These are phyloP conservation scores for Chironomus tentans DNA, from an alignment of 2,888 invertebrate genomes.

Conservation along the genomic window DNA sequence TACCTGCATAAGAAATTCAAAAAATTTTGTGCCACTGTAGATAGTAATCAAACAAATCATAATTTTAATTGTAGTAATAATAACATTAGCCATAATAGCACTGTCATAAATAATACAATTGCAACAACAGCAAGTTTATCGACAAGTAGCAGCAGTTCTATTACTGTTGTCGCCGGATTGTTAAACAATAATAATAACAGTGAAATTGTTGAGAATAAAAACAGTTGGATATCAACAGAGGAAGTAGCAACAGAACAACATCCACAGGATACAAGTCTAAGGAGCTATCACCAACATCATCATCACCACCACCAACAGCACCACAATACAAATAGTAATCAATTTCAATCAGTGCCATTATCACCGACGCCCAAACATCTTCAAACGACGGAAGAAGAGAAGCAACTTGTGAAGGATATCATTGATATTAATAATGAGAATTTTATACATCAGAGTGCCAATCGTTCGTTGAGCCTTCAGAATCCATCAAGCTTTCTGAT, in stretches of 20 bases:
- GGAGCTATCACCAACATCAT: slow-evolving; percentile 11
- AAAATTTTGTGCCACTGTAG: slow-evolving; percentile 56
- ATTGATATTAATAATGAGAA: slow-evolving; percentile 23
- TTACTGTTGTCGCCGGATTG: slow-evolving; percentile 31
- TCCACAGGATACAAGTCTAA: slow-evolving; percentile 9
- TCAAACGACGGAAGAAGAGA: slow-evolving; percentile 18
- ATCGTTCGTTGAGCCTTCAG: neutral
- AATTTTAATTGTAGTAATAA: slow-evolving; percentile 1
- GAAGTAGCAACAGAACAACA: neutral
- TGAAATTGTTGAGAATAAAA: slow-evolving; percentile 15
- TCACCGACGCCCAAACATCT: slow-evolving; percentile 12
- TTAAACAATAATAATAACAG: slow-evolving; percentile 12
- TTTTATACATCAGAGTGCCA: slow-evolving; percentile 12
- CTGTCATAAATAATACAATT: slow-evolving; percentile 1
- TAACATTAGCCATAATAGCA: neutral
- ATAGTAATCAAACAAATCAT: slow-evolving; percentile 12
- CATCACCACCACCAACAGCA: neutral
- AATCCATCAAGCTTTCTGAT: slow-evolving; percentile 10
- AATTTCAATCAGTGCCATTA: slow-evolving; percentile 9
- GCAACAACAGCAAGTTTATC: neutral
- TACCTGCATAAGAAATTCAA: slow-evolving; percentile 91
- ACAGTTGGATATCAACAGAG: neutral
- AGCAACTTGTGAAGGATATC: slow-evolving; percentile 21
- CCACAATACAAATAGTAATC: neutral
- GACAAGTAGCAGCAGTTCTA: neutral